Evolutionary conservation across 53 echinoderm and acorn worm species (phyloP), one percentile per base, ranked within the genome.

Genomic region (Holothuria leucospilota): DNA sequence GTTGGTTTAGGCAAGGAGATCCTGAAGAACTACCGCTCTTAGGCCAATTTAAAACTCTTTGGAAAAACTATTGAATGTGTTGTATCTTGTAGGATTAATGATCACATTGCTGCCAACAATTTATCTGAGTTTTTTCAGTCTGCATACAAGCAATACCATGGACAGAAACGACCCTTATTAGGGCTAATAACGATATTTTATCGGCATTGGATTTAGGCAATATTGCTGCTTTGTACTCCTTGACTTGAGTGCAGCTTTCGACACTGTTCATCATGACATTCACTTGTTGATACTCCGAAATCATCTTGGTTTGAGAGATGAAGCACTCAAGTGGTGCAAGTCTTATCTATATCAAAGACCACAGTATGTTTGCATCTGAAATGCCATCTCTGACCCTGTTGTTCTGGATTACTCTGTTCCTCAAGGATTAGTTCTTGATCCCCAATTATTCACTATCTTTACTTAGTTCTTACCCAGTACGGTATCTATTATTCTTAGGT

Each of bases 371-470:
- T 69, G 79, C 69, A 67, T 91, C 41, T 40, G 63, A 0, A n/a
- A 78, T 24, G 63, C 84, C 2, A 78, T 51, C 12, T 88, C 91
- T 11, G 24, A 34, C 27, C 20, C 80, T 40, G 85, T 85, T 66
- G n/a, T 66, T 68, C 63, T 85, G 4, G 40, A 79, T 26, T 88
- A 63, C 61, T 85, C 85, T 60, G 80, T 89, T 68, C 71, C 90
- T 15, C 85, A 90, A 80, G 79, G 90, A 16, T 85, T 79, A 13
- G 90, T 90, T 39, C 81, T 90, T 24, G 85, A 71, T 46, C 90
- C 90, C 9, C 63, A 82, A 26, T 40, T 63, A 10, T 86, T 86
- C 41, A 24, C 77, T 6, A 77, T 86, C 25, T 86, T 59, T 46
- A 86, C 86, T 1, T n/a, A n/a, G n/a, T n/a, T n/a, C n/a, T n/a